These are phyloP conservation scores for Grapholita molesta DNA, from an alignment of 1,140 invertebrate genomes.

Conservation along the genomic window DNA sequence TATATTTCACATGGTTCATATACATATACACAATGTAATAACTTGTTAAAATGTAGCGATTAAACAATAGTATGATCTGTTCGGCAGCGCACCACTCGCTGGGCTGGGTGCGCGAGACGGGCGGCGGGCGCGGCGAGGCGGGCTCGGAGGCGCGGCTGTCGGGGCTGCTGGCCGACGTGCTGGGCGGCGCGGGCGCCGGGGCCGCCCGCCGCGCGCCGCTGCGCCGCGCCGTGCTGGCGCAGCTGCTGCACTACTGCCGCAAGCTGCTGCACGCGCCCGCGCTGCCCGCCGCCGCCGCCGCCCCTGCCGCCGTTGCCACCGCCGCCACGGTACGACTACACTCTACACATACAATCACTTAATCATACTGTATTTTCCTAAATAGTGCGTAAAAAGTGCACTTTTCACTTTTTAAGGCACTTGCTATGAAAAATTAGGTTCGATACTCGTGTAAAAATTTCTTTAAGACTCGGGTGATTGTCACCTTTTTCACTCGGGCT, in stretches of 20 bases:
- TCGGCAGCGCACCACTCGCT: conserved; percentile 48
- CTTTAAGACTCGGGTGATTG: too few species aligned
- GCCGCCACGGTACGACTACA: too few species aligned
- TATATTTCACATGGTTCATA: too few species aligned
- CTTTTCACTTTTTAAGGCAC: too few species aligned
- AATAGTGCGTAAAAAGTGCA: too few species aligned
- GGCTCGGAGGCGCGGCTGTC: conserved; percentile 52
- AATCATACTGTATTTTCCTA: too few species aligned
- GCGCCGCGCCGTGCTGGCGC: conserved; percentile 63
- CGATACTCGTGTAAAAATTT: too few species aligned
- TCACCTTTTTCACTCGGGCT: too few species aligned
- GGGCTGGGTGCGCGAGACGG: conserved; percentile 54
- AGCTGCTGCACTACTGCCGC: conserved; percentile 66
- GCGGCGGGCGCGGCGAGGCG: conserved; percentile 41
- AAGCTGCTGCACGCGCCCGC: conserved; percentile 85
- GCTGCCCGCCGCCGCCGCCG: conserved; percentile 37
- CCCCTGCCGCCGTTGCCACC: conserved; percentile 27
- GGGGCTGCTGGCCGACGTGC: conserved; percentile 62
- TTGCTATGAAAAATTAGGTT: too few species aligned
- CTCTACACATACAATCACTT: too few species aligned
- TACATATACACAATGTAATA: too few species aligned
- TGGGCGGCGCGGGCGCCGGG: conserved; percentile 42
- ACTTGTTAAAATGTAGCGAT: background rate
- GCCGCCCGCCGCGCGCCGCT: conserved; percentile 48
- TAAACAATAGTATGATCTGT: conserved; percentile 6